Evolutionary conservation across 2,113 vertebrate species (phyloP).

Genomic region (Chaetodon auriga): DNA sequence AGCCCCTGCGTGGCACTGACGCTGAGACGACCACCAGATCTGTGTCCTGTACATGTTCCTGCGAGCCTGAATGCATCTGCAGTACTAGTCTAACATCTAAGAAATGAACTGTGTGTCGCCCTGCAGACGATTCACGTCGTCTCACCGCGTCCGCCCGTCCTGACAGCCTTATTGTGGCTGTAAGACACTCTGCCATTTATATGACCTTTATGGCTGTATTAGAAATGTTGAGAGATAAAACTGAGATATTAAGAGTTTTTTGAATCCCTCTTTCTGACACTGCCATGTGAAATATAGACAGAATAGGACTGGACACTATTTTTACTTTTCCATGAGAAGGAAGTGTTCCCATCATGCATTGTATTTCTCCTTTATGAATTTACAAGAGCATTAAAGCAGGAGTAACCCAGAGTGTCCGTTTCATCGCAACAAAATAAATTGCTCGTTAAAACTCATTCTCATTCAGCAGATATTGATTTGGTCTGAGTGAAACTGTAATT

Average conservation of each 20-base stretch:
- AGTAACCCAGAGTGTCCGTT: conserved; percentile 26
- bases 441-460: conserved; percentile 48
- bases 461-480: conserved; percentile 58
- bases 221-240: background rate
- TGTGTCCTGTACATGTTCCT: background rate
- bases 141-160: background rate
- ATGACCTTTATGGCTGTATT: background rate
- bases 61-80: background rate
- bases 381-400: conserved; percentile 25
- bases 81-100: background rate
- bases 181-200: background rate
- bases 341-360: conserved; percentile 5
- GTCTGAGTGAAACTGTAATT: conserved; percentile 46
- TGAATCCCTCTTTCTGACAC: background rate
- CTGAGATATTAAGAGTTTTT: background rate
- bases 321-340: background rate
- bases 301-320: background rate
- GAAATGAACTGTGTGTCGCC: background rate
- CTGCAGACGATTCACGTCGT: background rate
- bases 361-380: conserved; percentile 21
- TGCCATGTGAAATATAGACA: background rate
- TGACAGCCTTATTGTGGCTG: background rate
- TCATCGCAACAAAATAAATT: conserved; percentile 35
- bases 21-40: background rate
- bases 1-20: background rate